phyloP scores from a whole-genome alignment of 2,113 vertebrate genomes.

The Sus scrofa region DNA sequence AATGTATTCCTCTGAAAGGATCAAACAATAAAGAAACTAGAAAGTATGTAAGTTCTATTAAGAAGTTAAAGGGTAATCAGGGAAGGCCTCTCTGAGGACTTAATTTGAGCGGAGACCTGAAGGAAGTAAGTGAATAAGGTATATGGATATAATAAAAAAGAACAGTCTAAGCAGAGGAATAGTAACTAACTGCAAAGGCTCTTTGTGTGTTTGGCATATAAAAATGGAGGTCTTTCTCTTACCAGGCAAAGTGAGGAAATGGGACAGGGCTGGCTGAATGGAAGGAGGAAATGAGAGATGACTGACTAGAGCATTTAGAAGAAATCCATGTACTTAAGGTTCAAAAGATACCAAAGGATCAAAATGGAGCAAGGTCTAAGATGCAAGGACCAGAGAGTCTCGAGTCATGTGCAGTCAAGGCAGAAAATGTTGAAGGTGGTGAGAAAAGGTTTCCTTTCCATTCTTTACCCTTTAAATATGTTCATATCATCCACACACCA shows the following conservation, averaged over 20 bases:
- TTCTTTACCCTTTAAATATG: background rate
- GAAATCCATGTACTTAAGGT: background rate
- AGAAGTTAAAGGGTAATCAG: background rate
- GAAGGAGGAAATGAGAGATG: background rate
- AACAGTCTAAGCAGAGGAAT: background rate
- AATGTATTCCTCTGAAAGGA: background rate
- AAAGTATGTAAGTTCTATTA: background rate
- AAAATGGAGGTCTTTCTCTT: background rate
- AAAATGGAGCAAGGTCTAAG: background rate
- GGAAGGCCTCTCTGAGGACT: background rate
- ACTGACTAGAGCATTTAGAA: background rate
- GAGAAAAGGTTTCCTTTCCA: background rate
- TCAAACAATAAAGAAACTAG: background rate
- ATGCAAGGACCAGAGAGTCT: background rate
- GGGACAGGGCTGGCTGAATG: background rate
- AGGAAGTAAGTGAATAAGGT: background rate
- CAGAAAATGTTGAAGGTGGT: background rate
- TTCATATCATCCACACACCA: background rate
- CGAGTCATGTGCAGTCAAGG: background rate
- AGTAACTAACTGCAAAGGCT: background rate
- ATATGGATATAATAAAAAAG: background rate
- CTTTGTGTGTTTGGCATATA: background rate
- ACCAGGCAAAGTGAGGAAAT: background rate
- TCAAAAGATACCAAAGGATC: background rate
- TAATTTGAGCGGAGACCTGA: background rate